Base-by-base conservation (phyloP, 2,113 vertebrate genomes). In the Lepisosteus oculatus region DNA sequence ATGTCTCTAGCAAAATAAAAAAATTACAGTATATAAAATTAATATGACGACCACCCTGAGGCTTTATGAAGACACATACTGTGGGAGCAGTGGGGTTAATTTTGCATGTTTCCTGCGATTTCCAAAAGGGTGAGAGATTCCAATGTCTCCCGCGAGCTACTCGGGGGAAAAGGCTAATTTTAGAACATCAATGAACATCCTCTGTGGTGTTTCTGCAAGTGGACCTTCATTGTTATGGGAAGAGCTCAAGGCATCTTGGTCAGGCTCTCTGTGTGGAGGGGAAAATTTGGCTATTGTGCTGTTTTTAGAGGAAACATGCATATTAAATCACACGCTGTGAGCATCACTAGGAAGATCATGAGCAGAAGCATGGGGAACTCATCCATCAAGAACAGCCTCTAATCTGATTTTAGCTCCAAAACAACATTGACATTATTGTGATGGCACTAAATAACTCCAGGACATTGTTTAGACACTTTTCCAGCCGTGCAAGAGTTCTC, bases 141-240 rank as follows among this genome's bases (percentile, higher is more conserved):
- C 29, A 67, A 42, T 62, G 54, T 15, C 65, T 72, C 45, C n/a
- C n/a, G 55, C 44, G 55, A 42, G 12, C 57, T 63, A 56, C 41
- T 61, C 43, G 72, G 55, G 72, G 45, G 56, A 59, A 13, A 62
- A 41, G 17, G 29, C 72, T 73, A 68, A 68, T 68, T 51, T 68
- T 73, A 73, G 72, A 51, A 17, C 13, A 45, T 15, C 45, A 56
- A 43, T 45, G 65, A 29, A 62, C 41, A 62, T 61, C 72, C 72
- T 68, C 55, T 61, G 43, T 44, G 66, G 55, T 47, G 64, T 8
- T 11, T 42, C 65, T 73, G 72, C 7, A 54, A 42, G 55, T 12
- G 15, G 51, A 41, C 61, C 70, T 29, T 43, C 12, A 43, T n/a
- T 62, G 72, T 62, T 68, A 47, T 51, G 65, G 72, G 47, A 73